Evolutionary conservation across 2,113 vertebrate species (phyloP).

Genomic region (Microtus pennsylvanicus): DNA sequence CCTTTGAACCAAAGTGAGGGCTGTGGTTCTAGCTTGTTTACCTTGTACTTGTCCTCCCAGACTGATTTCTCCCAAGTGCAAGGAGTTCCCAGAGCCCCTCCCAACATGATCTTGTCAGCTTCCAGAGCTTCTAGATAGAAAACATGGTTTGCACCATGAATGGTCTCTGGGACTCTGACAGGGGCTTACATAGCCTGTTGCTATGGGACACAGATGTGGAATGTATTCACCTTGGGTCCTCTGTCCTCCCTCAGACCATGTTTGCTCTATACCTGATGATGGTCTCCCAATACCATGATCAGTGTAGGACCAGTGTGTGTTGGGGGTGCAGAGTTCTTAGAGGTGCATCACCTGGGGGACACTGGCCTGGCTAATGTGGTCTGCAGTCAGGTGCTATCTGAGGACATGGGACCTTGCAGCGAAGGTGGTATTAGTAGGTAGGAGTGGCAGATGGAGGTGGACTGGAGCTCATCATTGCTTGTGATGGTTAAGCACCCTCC

Average conservation of each 20-base stretch:
- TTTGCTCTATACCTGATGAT: not conserved
- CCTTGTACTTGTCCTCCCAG: not conserved
- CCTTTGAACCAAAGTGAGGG: not conserved
- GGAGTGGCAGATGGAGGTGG: not conserved
- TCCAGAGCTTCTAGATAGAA: not conserved
- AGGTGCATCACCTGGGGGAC: not conserved
- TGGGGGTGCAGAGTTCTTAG: not conserved
- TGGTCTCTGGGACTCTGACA: not conserved
- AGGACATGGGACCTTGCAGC: not conserved
- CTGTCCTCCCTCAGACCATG: not conserved
- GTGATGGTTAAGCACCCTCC: conserved; percentile 85
- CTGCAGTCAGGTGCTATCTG: not conserved
- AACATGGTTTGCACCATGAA: not conserved
- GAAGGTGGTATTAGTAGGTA: not conserved
- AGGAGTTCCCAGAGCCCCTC: not conserved
- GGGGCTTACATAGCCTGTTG: not conserved
- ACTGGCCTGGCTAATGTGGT: not conserved
- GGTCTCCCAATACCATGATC: not conserved
- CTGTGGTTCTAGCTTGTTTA: not conserved
- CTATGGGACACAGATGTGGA: not conserved
- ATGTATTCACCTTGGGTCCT: not conserved
- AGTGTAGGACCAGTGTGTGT: not conserved
- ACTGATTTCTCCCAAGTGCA: not conserved
- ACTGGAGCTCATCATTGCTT: not conserved
- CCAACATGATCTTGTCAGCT: not conserved